Evolutionary conservation across 2,113 vertebrate species (phyloP), one percentile per base, ranked within the genome.

Genomic region (Leiothrix lutea): DNA sequence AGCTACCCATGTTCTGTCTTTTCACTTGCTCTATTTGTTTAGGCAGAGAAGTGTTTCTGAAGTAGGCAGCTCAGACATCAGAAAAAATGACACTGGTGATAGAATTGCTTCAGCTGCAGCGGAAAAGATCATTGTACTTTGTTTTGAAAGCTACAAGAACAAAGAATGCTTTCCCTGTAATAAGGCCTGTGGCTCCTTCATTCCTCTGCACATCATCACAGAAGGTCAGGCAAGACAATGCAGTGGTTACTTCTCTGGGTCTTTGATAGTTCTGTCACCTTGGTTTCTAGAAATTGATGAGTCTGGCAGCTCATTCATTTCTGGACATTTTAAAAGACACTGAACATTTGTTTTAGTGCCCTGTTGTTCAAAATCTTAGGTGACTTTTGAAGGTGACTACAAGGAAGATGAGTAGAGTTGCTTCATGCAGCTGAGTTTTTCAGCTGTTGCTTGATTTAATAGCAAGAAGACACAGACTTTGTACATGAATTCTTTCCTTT

Each of bases 261-360:
- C 93, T 96, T 94, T 96, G 94, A 95, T 91, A 85, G 81, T 79
- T 94, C 84, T 94, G 91, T 95, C 93, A 94, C 84, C 79, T 75
- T 78, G 60, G 48, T 94, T 95, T 95, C 92, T 88, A 86, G 84
- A 94, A 95, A 95, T 91, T 95, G 94, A 97, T 96, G 90, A 95
- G 80, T 95, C 84, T 97, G 94, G 74, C 92, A 91, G 81, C 66
- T 93, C 81, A 57, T 95, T 94, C 91, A 64, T 95, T 86, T 91
- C 80, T 75, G 77, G 74, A 72, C 81, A 66, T 44, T 92, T 95
- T 90, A 79, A 95, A 91, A 90, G 93, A 95, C 87, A 86, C 26
- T 66, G 87, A 95, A 85, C 94, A 92, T 95, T 96, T 87, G 85
- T 96, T 92, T 94, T 92, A 80, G 47, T 88, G 90, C 74, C 71